Evolutionary conservation across 2,888 invertebrate genomes (phyloP), one percentile per base, ranked within the genome.

Genomic region (Temnothorax rugatulus): DNA sequence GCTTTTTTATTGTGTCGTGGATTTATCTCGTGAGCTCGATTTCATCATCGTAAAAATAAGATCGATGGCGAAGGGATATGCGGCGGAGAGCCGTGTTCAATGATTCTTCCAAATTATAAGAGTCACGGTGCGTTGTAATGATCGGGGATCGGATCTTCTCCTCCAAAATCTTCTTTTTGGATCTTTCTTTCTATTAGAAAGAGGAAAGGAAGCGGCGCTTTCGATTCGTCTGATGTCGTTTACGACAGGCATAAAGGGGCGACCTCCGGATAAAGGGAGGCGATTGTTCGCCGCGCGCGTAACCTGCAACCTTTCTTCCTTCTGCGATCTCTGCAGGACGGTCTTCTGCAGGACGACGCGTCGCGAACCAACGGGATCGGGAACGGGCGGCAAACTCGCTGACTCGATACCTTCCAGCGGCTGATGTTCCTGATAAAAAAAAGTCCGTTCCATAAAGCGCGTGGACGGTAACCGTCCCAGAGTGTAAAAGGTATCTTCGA

Each of bases 211-310:
- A 81, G 59, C n/a, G 29, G 25, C 59, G 73, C 47, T 25, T 47
- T 73, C 47, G 69, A 86, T 86, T 86, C 87, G 82, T 84, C 84
- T 83, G n/a, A n/a, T n/a, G 86, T 84, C 86, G 84, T 88, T 91
- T 91, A 89, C 85, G 88, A 87, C 82, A 66, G 81, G 84, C 85
- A 84, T 90, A 90, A 91, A 91, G 88, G 86, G 71, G 44, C 75
- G 87, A 88, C 79, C 84, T 66, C 59, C 73, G 63, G 71, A 54
- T 61, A 66, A 74, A 69, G 77, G 59, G 47, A 63, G 52, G 41
- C 77, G 74, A 84, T 79, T 71, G 83, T 79, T 68, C 74, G 79
- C 68, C 61, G 66, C 64, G 73, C 29, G 83, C 34, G 21, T 82
- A 86, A 71, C 81, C 82, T 68, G 71, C 86, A 85, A 86, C 76